Evolutionary conservation across 2,888 invertebrate species (phyloP).

Genomic region (Aleiodes alternator): DNA sequence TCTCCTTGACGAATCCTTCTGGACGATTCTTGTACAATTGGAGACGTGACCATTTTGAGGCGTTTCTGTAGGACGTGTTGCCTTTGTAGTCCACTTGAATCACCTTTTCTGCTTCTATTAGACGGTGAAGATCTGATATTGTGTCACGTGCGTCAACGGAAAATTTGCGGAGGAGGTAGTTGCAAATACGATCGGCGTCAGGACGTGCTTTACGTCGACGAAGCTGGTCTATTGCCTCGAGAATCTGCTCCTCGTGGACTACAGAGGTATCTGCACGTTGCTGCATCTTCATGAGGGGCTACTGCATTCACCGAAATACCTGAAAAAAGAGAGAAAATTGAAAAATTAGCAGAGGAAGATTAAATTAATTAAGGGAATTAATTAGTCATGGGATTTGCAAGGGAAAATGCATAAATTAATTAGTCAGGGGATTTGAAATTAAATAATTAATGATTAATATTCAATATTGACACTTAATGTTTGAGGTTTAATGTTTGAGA

Average conservation of each 20-base stretch:
- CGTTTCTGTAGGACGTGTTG: conserved; percentile 89
- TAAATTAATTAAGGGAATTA: background rate
- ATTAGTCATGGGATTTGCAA: too few species aligned
- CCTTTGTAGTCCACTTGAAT: conserved; percentile 92
- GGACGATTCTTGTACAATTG: conserved; percentile 73
- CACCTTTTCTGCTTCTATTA: conserved; percentile 85
- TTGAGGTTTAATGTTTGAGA: too few species aligned
- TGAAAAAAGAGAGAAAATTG: too few species aligned
- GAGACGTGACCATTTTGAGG: conserved; percentile 82
- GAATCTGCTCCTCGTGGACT: conserved; percentile 84
- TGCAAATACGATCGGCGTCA: conserved; percentile 88
- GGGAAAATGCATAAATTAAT: too few species aligned
- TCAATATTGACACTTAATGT: too few species aligned
- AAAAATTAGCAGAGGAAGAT: too few species aligned
- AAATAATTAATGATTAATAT: too few species aligned
- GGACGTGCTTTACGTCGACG: conserved; percentile 90
- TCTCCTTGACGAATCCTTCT: conserved; percentile 78
- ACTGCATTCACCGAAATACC: background rate
- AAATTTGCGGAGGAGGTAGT: conserved; percentile 86
- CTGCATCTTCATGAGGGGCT: conserved; percentile 58
- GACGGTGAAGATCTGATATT: conserved; percentile 83
- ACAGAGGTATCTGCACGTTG: conserved; percentile 77
- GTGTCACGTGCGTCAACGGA: conserved; percentile 83
- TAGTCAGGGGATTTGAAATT: too few species aligned
- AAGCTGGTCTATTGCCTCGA: conserved; percentile 90